Percentiles rank a stretch among this genome's conserved stretches.
These are phyloP conservation scores for Bubo scandiacus DNA, from an alignment of 2,113 vertebrate species.

Conservation along the genomic window DNA sequence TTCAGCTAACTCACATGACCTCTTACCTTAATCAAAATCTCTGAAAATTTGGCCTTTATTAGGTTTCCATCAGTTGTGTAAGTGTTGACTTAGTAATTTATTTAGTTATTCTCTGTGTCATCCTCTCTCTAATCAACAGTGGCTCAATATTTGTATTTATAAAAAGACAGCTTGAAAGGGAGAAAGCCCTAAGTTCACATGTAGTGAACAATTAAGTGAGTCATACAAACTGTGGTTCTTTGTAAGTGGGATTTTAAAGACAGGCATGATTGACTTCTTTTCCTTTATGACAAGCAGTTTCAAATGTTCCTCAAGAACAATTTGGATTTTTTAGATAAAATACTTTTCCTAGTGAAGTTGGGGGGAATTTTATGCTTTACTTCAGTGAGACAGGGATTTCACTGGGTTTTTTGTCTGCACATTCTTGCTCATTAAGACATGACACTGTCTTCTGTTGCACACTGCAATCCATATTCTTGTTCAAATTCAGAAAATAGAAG, in stretches of 20 bases:
- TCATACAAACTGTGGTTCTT: slow-evolving; percentile 67
- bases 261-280: slow-evolving; percentile 47
- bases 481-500: neutral
- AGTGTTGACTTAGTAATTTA: slow-evolving; percentile 65
- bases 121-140: slow-evolving; percentile 67
- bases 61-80: slow-evolving; percentile 42
- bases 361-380: neutral
- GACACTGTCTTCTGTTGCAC: neutral
- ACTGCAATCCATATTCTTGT: neutral
- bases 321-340: neutral
- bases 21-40: neutral
- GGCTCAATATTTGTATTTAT: slow-evolving; percentile 81
- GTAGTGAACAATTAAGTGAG: slow-evolving; percentile 72
- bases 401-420: neutral
- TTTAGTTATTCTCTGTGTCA: slow-evolving; percentile 66
- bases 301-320: slow-evolving; percentile 34
- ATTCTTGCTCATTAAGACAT: neutral
- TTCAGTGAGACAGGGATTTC: neutral
- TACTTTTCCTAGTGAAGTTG: neutral
- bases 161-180: slow-evolving; percentile 64
- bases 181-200: slow-evolving; percentile 60
- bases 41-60: slow-evolving; percentile 9
- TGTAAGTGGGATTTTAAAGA: slow-evolving; percentile 61
- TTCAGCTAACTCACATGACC: neutral
- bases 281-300: slow-evolving; percentile 31